phyloP scores from a whole-genome alignment of 2,797 vertebrate genomes.

The Myotis myotis region DNA sequence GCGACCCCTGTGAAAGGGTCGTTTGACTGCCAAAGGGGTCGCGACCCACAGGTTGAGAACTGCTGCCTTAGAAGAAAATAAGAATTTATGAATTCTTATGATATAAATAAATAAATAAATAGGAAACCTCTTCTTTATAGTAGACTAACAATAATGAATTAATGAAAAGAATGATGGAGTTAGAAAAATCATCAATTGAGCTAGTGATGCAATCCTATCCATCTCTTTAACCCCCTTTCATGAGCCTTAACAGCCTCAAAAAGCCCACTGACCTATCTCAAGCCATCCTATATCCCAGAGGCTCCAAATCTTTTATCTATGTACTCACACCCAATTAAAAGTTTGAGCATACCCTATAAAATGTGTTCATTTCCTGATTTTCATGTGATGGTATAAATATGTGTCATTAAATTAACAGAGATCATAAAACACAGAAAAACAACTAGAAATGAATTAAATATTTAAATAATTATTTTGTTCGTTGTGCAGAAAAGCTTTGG shows the following conservation, averaged over 20 bases:
- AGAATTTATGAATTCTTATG: not conserved
- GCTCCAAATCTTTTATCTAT: not conserved
- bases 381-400: not conserved
- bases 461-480: not conserved
- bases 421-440: not conserved
- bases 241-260: not conserved
- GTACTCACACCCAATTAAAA: not conserved
- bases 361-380: not conserved
- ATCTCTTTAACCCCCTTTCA: not conserved
- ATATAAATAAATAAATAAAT: not conserved
- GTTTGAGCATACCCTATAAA: not conserved
- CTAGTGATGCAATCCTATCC: not conserved
- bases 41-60: too few species aligned
- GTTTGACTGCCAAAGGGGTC: too few species aligned
- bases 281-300: not conserved
- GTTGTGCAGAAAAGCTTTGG: constrained; percentile 16
- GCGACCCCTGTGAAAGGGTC: too few species aligned
- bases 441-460: not conserved
- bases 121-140: not conserved
- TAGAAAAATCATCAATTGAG: not conserved
- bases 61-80: not conserved
- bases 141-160: not conserved
- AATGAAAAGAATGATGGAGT: not conserved
- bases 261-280: not conserved
- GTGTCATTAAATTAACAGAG: not conserved